phyloP scores from a whole-genome alignment of 1,140 invertebrate species.

The Nymphalis io region DNA sequence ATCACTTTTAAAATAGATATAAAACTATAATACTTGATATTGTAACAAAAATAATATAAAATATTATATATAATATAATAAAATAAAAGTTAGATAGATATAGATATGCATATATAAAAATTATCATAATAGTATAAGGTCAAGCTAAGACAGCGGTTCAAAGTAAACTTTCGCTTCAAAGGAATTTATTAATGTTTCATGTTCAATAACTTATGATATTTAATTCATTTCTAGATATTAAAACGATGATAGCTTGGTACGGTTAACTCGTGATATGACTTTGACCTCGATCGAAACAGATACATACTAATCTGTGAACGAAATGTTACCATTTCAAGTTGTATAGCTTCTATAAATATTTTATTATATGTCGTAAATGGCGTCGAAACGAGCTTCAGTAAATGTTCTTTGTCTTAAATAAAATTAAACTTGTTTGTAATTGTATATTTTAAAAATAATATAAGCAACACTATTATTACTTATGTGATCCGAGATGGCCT shows the following conservation, averaged over 20 bases:
- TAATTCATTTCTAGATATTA: conserved; percentile 21
- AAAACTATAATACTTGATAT: no score
- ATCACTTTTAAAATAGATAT: no score
- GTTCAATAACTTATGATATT: conserved; percentile 24
- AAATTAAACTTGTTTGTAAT: no score
- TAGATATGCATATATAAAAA: not conserved
- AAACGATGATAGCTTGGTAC: conserved; percentile 17
- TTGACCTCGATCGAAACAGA: conserved; percentile 11
- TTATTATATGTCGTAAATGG: conserved; percentile 3
- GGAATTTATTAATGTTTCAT: conserved; percentile 2
- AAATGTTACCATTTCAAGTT: not conserved
- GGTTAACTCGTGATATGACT: conserved; percentile 12
- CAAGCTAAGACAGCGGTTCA: not conserved
- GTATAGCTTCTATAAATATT: conserved; percentile 5
- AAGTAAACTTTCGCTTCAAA: not conserved
- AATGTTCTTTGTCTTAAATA: not conserved
- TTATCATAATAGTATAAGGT: not conserved
- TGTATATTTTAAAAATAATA: no score
- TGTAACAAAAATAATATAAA: no score
- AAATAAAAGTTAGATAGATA: no score
- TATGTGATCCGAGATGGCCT: no score
- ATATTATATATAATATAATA: no score
- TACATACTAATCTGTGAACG: conserved; percentile 13
- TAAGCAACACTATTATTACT: no score
- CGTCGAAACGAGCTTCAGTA: not conserved